These are phyloP conservation scores for Echeneis naucrates DNA, from an alignment of 2,797 vertebrate species.

Conservation along the genomic window DNA sequence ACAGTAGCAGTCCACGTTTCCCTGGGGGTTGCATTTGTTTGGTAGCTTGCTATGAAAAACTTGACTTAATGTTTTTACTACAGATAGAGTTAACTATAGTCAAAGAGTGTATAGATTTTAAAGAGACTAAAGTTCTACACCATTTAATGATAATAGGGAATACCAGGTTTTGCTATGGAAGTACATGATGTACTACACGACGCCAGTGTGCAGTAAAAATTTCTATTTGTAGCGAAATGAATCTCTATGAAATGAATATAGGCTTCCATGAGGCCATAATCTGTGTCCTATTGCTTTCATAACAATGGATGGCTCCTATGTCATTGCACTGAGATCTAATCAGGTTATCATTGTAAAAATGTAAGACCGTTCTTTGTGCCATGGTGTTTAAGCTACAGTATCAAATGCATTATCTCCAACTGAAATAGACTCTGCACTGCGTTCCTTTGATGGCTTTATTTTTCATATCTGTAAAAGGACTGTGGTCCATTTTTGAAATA, in stretches of 20 bases:
- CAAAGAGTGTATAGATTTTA: not conserved
- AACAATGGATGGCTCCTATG: conserved; percentile 26
- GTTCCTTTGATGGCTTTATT: conserved; percentile 32
- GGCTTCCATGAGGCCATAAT: not conserved
- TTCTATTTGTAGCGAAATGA: conserved; percentile 10
- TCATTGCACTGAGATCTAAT: conserved; percentile 31
- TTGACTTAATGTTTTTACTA: too few species aligned
- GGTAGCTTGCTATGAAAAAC: conserved; percentile 12
- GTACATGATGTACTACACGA: not conserved
- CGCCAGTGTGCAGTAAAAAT: not conserved
- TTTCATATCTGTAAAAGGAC: conserved; percentile 17
- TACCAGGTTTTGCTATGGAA: not conserved
- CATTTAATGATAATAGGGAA: not conserved
- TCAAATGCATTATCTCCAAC: conserved; percentile 31
- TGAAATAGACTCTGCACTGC: conserved; percentile 20
- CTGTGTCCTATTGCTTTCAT: conserved; percentile 17
- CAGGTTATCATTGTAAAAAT: conserved; percentile 12
- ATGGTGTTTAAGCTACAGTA: conserved; percentile 26
- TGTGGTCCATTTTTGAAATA: conserved; percentile 18
- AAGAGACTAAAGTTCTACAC: not conserved
- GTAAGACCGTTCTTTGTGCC: conserved; percentile 8
- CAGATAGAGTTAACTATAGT: not conserved
- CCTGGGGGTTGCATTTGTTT: conserved; percentile 7
- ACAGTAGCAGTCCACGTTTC: not conserved
- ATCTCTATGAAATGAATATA: conserved; percentile 28